phyloP scores from a whole-genome alignment of 1,140 invertebrate genomes.

The Whitmania pigra region DNA sequence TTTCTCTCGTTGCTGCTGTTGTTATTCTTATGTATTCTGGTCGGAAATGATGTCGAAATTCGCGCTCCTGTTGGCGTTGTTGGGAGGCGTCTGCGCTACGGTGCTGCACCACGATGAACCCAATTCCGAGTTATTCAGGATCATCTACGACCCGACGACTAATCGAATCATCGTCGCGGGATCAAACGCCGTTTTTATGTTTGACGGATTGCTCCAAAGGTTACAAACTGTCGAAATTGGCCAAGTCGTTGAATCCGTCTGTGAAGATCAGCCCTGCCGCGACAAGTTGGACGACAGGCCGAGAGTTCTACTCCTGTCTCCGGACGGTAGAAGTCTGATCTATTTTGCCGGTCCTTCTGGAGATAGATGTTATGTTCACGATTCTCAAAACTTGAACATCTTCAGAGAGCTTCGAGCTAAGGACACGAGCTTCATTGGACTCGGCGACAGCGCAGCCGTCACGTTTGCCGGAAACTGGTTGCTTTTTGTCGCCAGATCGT shows the following conservation, averaged over 20 bases:
- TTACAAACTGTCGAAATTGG: neutral
- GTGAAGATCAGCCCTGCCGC: neutral
- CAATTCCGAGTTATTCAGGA: neutral
- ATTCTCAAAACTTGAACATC: neutral
- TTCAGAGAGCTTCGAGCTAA: neutral
- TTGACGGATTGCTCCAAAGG: slow-evolving; percentile 1
- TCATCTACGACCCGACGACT: neutral
- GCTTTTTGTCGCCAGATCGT: too few species aligned
- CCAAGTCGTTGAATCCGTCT: neutral
- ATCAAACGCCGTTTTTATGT: neutral
- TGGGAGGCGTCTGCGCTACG: too few species aligned
- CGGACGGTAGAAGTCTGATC: neutral
- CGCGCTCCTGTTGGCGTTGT: too few species aligned
- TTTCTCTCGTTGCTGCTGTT: too few species aligned
- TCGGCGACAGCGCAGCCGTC: neutral
- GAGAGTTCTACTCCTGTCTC: slow-evolving; percentile 3
- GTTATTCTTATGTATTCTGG: too few species aligned
- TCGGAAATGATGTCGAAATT: too few species aligned
- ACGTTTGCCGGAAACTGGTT: too few species aligned
- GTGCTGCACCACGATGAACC: neutral
- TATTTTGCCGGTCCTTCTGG: neutral
- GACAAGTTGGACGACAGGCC: neutral
- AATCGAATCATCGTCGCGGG: slow-evolving; percentile 5
- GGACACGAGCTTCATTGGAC: neutral
- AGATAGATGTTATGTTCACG: neutral